A percentile compares a stretch with the other conserved stretches of the same genome.
Conservation (phyloP, 1,140 invertebrate species). For the Armadillidium nasatum region DNA sequence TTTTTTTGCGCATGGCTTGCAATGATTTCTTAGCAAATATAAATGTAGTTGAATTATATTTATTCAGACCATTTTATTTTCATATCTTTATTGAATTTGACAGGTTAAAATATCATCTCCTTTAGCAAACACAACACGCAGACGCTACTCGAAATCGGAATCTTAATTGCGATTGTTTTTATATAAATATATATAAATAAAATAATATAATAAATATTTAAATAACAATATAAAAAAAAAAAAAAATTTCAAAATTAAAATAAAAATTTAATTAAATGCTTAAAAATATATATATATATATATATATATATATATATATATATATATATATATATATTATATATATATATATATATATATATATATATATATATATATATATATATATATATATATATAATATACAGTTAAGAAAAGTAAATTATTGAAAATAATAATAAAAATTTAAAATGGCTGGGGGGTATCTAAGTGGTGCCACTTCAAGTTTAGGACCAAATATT, state of each 20-base stretch:
- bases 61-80: no score
- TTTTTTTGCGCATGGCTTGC: not conserved
- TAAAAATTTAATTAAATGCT: no score
- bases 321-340: not conserved
- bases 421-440: not conserved
- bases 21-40: no score
- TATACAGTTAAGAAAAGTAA: not conserved
- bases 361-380: not conserved
- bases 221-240: no score
- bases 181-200: not conserved
- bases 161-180: not conserved
- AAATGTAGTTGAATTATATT: no score
- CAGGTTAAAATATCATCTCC: no score
- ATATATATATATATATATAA: not conserved
- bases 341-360: not conserved
- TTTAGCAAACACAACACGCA: no score
- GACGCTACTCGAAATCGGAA: no score
- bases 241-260: no score
- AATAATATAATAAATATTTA: not conserved
- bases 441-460: constrained; percentile 38
- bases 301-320: not conserved
- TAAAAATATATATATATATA: no score
- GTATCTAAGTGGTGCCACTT: constrained; percentile 34
- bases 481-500: constrained; percentile 63
- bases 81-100: no score